Conservation (phyloP, 92 coral and sea anemone species). For the Actinostola sp. region DNA sequence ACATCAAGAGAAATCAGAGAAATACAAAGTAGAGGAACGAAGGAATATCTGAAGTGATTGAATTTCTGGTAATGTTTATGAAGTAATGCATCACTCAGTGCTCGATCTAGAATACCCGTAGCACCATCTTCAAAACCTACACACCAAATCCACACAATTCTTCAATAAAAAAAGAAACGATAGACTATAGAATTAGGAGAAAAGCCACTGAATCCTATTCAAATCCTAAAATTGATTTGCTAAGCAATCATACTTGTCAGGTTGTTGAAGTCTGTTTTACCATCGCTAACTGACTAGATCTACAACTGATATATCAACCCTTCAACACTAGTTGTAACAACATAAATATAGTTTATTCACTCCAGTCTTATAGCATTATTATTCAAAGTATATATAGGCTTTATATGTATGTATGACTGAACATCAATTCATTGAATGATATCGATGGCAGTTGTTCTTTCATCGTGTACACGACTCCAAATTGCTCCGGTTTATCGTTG, state of each 20-base stretch:
- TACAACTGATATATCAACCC: constrained; percentile 11
- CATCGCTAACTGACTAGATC: constrained; percentile 4
- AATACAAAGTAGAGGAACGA: not conserved
- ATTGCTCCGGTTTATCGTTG: constrained; percentile 9
- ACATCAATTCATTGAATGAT: not conserved
- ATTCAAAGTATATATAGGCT: constrained; percentile 18
- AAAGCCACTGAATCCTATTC: constrained; percentile 5
- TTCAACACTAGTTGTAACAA: constrained; percentile 1
- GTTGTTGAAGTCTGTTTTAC: constrained; percentile 12
- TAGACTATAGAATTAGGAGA: not conserved
- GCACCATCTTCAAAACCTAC: not conserved
- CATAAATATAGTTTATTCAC: constrained; percentile 34
- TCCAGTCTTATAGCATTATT: constrained; percentile 28
- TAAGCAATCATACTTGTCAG: constrained; percentile 9
- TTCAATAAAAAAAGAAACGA: not conserved
- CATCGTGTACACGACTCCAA: not conserved
- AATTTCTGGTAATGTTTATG: constrained; percentile 10
- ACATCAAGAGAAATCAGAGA: not conserved
- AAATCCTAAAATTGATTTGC: constrained; percentile 16
- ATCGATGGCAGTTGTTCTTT: not conserved
- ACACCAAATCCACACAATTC: not conserved
- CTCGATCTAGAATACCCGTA: too few relatives aligned
- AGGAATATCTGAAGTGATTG: not conserved
- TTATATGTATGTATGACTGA: constrained; percentile 26
- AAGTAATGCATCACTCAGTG: not conserved